phyloP scores from a whole-genome alignment of 2,113 vertebrate species.

The Rhinoptilus africanus region DNA sequence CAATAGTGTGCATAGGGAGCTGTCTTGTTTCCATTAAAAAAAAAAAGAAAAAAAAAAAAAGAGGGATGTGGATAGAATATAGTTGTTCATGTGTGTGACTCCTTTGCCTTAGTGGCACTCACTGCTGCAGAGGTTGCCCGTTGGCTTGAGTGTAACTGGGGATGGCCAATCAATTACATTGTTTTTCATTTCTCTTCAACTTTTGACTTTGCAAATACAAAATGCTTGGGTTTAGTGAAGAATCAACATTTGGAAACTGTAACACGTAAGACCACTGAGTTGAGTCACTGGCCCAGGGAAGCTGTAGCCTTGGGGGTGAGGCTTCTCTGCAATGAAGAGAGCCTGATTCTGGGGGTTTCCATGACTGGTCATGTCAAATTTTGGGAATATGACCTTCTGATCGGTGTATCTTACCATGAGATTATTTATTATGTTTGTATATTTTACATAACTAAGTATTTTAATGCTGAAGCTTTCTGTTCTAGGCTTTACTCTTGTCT shows the following conservation, averaged over 20 bases:
- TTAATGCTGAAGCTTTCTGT: not conserved
- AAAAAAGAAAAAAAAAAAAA: not conserved
- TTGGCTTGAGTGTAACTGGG: not conserved
- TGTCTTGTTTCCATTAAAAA: not conserved
- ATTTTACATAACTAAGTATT: not conserved
- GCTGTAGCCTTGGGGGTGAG: not conserved
- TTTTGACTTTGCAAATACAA: not conserved
- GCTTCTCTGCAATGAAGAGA: not conserved
- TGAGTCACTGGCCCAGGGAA: not conserved
- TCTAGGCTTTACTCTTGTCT: not conserved
- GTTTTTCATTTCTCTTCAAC: not conserved
- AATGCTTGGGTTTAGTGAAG: not conserved
- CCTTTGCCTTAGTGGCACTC: not conserved
- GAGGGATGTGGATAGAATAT: not conserved
- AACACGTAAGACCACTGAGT: not conserved
- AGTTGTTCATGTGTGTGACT: not conserved
- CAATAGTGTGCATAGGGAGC: not conserved
- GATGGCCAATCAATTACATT: not conserved
- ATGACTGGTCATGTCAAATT: not conserved
- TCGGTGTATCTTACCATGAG: not conserved
- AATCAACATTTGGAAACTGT: not conserved
- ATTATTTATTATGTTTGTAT: not conserved
- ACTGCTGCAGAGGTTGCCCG: not conserved
- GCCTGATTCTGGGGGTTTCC: not conserved
- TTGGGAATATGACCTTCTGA: not conserved